Evolutionary conservation across 2,113 vertebrate genomes (phyloP).

Genomic region (Pluvialis apricaria): DNA sequence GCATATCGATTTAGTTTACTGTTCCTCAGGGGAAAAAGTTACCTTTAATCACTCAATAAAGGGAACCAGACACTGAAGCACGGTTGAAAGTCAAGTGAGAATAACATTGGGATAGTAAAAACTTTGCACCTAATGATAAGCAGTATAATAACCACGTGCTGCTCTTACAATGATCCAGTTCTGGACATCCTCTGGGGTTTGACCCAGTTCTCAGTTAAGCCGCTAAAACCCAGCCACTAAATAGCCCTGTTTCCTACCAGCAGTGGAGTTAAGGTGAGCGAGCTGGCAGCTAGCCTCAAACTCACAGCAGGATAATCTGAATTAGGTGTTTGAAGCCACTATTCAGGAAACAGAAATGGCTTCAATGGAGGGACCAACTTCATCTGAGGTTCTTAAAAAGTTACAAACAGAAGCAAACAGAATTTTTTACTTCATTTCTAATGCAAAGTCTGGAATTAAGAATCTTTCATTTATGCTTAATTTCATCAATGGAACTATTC

Average conservation of each 20-base stretch:
- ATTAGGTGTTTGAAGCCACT: neutral
- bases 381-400: neutral
- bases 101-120: neutral
- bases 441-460: neutral
- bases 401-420: neutral
- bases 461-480: neutral
- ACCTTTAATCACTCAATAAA: constrained; percentile 14
- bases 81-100: constrained; percentile 14
- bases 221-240: neutral
- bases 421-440: neutral
- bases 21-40: neutral
- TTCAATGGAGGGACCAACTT: neutral
- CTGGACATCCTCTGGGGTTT: neutral
- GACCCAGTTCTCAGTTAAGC: neutral
- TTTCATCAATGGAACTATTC: neutral
- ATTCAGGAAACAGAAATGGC: neutral
- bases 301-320: neutral
- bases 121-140: neutral
- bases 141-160: neutral
- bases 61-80: neutral
- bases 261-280: neutral
- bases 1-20: neutral
- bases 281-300: neutral
- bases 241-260: neutral
- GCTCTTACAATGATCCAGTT: neutral